Conservation (phyloP, 1,140 invertebrate genomes). For the Papilio glaucus region DNA sequence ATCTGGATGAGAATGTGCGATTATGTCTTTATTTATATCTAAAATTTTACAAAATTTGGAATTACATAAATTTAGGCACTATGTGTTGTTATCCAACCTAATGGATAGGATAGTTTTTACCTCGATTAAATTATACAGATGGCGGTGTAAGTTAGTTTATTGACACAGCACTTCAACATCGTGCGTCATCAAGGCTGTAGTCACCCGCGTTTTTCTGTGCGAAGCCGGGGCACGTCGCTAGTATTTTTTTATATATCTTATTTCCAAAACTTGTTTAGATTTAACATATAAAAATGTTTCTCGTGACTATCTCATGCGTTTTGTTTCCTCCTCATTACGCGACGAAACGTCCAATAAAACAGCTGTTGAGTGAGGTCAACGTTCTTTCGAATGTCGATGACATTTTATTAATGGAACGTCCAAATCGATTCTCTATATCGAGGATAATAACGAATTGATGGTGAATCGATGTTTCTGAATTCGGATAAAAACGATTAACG, state of each 20-base stretch:
- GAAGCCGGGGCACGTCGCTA: too few species aligned
- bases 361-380: conserved; percentile 9
- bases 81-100: too few species aligned
- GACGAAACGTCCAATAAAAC: not conserved
- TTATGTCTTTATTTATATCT: too few species aligned
- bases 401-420: conserved; percentile 49
- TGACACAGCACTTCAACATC: too few species aligned
- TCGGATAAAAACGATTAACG: conserved; percentile 29
- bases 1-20: too few species aligned
- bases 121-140: too few species aligned
- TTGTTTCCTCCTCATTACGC: conserved; percentile 12
- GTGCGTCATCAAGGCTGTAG: too few species aligned
- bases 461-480: conserved; percentile 24
- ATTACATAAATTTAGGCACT: too few species aligned
- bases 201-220: too few species aligned
- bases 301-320: conserved; percentile 15
- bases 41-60: too few species aligned
- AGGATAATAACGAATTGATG: conserved; percentile 25
- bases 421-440: conserved; percentile 48
- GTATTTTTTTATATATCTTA: not conserved
- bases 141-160: too few species aligned
- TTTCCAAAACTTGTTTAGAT: conserved; percentile 5
- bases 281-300: conserved; percentile 1
- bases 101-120: too few species aligned
- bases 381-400: conserved; percentile 34